Base-by-base conservation (phyloP, 2,888 invertebrate species). In the Syrphus vitripennis region DNA sequence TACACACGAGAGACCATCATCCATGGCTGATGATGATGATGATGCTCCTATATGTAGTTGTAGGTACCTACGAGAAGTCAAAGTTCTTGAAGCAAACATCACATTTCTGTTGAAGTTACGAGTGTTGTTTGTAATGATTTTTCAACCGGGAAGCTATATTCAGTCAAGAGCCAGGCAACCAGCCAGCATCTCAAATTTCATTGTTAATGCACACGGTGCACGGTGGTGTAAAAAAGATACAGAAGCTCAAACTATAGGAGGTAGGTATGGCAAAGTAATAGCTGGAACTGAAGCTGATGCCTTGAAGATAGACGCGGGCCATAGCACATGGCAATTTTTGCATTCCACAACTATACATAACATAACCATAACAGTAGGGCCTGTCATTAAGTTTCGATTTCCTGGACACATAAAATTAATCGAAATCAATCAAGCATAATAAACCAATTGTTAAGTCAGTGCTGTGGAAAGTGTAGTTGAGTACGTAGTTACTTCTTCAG, bases 391-490 rank as follows among this genome's bases (percentile, higher is more conserved):
- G 84, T 80, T 75, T 84, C 76, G 84, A 84, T 81, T 84, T 84
- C 84, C 84, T 84, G 84, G 76, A 84, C 84, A 84, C 76, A 84
- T 80, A 76, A 81, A 84, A 84, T 84, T 84, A 80, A 84, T 84
- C 81, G 84, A 84, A 84, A 84, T 84, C 84, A 84, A 84, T 84
- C 84, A 84, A 72, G 61, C 81, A 76, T 59, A 63, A 71, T 81
- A 70, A 81, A 69, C 53, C 65, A 71, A 83, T 65, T 59, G 79
- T 48, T n/a, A 57, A 29, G 1, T 5, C 63, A 42, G 63, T 26
- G 63, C 69, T 59, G 71, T 48, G 26, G 63, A 21, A 55, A 83
- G 69, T 70, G n/a, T n/a, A n/a, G n/a, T n/a, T n/a, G n/a, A 83
- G 53, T 34, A 48, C 48, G 37, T 21, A 6, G 9, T 3, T 34